Evolutionary conservation across 2,797 vertebrate species (phyloP).

Genomic region (Falco cherrug): DNA sequence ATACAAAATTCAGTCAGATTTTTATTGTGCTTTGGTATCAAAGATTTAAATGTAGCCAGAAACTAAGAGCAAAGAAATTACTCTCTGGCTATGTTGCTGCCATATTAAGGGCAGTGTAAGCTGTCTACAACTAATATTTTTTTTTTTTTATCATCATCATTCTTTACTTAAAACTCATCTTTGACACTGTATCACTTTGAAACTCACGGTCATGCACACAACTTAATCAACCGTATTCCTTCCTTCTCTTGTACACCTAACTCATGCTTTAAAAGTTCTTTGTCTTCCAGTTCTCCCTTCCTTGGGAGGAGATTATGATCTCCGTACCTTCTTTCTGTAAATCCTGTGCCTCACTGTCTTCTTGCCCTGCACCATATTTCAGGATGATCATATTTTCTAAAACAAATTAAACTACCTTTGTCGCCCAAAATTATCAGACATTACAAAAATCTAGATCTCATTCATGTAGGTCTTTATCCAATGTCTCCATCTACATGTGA

Average conservation of each 20-base stretch:
- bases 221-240: not conserved
- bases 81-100: not conserved
- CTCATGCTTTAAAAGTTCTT: not conserved
- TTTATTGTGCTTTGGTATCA: not conserved
- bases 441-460: not conserved
- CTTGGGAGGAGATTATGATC: not conserved
- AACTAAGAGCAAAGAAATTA: not conserved
- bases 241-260: not conserved
- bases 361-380: not conserved
- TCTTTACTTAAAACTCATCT: not conserved
- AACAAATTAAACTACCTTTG: not conserved
- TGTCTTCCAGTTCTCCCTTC: not conserved
- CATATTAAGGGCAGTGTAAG: not conserved
- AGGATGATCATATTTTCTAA: not conserved
- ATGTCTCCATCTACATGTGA: not conserved
- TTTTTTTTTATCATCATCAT: not conserved
- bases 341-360: not conserved
- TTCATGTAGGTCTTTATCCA: not conserved
- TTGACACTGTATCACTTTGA: not conserved
- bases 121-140: not conserved
- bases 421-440: not conserved
- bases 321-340: not conserved
- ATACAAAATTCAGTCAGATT: not conserved
- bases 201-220: not conserved
- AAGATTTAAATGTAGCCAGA: not conserved